Conservation (phyloP, 1,140 invertebrate species). For the Mya arenaria region DNA sequence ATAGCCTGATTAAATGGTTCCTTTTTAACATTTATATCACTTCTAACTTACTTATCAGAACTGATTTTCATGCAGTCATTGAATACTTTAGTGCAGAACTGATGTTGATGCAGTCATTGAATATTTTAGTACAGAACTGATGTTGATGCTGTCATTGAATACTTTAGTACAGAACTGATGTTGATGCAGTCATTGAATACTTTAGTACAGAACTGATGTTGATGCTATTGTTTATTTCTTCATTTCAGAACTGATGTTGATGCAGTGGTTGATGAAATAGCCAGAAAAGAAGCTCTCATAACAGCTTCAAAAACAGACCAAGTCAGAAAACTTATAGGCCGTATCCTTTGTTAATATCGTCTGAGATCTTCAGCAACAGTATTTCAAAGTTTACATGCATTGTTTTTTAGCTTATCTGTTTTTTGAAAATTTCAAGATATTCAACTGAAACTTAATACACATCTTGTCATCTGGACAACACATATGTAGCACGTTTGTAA, state of each 20-base stretch:
- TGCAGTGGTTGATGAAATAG: slow-evolving; percentile 80
- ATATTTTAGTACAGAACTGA: background rate
- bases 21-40: too few species aligned
- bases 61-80: background rate
- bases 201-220: background rate
- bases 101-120: background rate
- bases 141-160: background rate
- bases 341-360: slow-evolving; percentile 72
- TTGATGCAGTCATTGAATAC: background rate
- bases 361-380: too few species aligned
- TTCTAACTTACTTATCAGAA: too few species aligned
- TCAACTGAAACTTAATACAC: too few species aligned
- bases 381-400: too few species aligned
- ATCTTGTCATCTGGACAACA: too few species aligned
- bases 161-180: background rate
- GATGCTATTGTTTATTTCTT: background rate
- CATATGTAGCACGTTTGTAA: too few species aligned
- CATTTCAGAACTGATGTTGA: slow-evolving; percentile 79
- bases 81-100: background rate
- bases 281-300: slow-evolving; percentile 79
- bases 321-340: slow-evolving; percentile 76
- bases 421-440: too few species aligned
- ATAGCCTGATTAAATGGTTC: too few species aligned
- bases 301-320: slow-evolving; percentile 79
- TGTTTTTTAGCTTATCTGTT: too few species aligned